A percentile compares a stretch with the other conserved stretches of the same genome.
phyloP scores from a whole-genome alignment of 2,888 invertebrate genomes.

The Heliconius aoede region DNA sequence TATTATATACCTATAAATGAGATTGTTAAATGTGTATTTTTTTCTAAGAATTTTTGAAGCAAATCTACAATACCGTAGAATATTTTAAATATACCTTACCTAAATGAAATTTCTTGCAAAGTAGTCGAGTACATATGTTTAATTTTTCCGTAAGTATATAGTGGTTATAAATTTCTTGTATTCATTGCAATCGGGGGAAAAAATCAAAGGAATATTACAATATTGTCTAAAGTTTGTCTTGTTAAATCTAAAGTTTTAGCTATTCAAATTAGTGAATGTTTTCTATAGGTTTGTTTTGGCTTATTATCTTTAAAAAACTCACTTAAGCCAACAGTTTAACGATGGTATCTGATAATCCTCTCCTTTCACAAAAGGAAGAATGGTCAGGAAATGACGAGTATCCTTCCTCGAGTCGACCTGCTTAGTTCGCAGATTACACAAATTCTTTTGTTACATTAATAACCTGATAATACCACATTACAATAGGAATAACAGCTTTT shows the following conservation, averaged over 20 bases:
- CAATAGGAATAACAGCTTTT: constrained; percentile 34
- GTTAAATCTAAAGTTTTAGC: constrained; percentile 13
- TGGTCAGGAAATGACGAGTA: constrained; percentile 76
- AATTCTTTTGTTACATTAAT: constrained; percentile 65
- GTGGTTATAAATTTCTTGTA: too few relatives aligned
- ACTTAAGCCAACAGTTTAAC: constrained; percentile 46
- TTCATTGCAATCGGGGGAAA: too few relatives aligned
- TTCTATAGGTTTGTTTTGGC: constrained; percentile 2
- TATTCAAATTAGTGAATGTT: constrained; percentile 17
- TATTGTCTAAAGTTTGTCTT: too few relatives aligned
- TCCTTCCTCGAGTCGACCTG: constrained; percentile 57
- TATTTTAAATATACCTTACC: neutral
- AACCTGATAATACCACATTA: constrained; percentile 56
- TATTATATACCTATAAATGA: neutral
- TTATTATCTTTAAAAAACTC: constrained; percentile 19
- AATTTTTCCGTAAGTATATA: neutral
- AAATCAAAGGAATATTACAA: too few relatives aligned
- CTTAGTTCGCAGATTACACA: constrained; percentile 61
- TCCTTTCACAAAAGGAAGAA: constrained; percentile 58
- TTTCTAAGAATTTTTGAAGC: neutral
- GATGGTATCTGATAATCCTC: constrained; percentile 66
- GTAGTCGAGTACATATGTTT: too few relatives aligned
- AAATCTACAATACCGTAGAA: neutral
- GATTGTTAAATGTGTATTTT: neutral
- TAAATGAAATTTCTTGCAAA: too few relatives aligned